Evolutionary conservation across 1,140 invertebrate species (phyloP), one percentile per base, ranked within the genome.

Genomic region (Drosophila navojoa): DNA sequence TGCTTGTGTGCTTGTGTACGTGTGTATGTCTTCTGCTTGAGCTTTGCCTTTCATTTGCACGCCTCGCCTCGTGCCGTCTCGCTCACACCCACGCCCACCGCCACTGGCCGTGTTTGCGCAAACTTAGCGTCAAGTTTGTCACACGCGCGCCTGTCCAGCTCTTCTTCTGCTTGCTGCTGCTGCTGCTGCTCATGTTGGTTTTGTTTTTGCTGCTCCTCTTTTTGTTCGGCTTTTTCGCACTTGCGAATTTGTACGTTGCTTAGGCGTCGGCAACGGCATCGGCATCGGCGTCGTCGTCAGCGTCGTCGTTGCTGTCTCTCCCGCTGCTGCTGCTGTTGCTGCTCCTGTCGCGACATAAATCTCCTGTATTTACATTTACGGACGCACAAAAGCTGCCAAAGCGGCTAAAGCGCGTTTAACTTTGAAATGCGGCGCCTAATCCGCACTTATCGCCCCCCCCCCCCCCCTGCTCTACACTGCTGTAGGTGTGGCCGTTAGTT

Each of bases 111-210:
- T 72, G 74, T 89, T 84, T 79, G 84, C 79, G 74, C 80, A 68
- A 80, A 80, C 76, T 89, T 89, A 79, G 84, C 84, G 84, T 84
- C 84, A 89, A 89, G 79, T 89, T 89, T 89, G 79, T 89, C 84
- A 89, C 84, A 89, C 84, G 64, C 70, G 58, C 53, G 58, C 50
- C 35, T 40, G 57, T 47, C 42, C 42, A 47, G 57, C 10, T 32
- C 67, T 10, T 60, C 13, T 27, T 53, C 61, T 50, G 35, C 3
- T 45, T 68, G 19, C 15, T 29, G 57, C 5, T 71, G 22, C 35
- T 50, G n/a, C 15, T 71, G 13, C 32, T 53, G 45, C 15, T n/a
- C n/a, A n/a, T 57, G 13, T 35, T 53, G 6, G 35, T 61, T 5
- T 22, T 53, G 13, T 42, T 55, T 35, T 35, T 71, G 47, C 15